Base-by-base conservation (phyloP, 2,888 invertebrate genomes). In the Anthrax anthrax region DNA sequence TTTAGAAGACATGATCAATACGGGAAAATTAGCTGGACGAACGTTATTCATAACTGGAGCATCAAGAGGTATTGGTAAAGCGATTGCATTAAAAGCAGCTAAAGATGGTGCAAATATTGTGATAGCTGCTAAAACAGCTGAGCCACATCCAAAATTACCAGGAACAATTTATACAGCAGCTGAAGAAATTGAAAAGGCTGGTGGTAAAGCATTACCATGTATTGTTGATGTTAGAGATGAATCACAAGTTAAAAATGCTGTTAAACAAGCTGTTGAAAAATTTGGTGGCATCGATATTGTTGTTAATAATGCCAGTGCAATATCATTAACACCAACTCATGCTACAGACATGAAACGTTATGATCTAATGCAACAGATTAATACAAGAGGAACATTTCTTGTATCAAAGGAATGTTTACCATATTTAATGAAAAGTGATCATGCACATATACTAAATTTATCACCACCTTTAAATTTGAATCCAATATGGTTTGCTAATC, bases 211-310 rank as follows among this genome's bases (percentile, higher is more conserved):
- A 18, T 68, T 87, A 43, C 83, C 90, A 0, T 88, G 86, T 57
- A 62, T 86, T 18, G 86, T 90, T 0, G 90, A 91, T 64, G 82
- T 91, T 4, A 72, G 88, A 36, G 78, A 83, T 62, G 89, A 91
- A 65, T 64, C 65, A 1, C 80, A 84, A 60, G 76, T 85, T 1
- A 63, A 68, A 44, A 65, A 62, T 16, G 83, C 84, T 1, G 75
- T 86, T 1, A 71, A 80, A 48, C 70, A 70, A 53, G 81, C 86
- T 1, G 81, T 83, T 1, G 69, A 76, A 43, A 78, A 64, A 70
- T 97, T 97, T 70, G 95, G 95, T 32, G 94, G 95, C 13, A 94
- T 97, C 57, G 97, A 97, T 63, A 85, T 97, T 54, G 68, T 91
- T 18, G 72, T 97, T 17, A 97, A 97, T 71, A 97, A 97, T 73